These are phyloP conservation scores for Merops nubicus DNA, from an alignment of 2,113 vertebrate species.

Conservation along the genomic window DNA sequence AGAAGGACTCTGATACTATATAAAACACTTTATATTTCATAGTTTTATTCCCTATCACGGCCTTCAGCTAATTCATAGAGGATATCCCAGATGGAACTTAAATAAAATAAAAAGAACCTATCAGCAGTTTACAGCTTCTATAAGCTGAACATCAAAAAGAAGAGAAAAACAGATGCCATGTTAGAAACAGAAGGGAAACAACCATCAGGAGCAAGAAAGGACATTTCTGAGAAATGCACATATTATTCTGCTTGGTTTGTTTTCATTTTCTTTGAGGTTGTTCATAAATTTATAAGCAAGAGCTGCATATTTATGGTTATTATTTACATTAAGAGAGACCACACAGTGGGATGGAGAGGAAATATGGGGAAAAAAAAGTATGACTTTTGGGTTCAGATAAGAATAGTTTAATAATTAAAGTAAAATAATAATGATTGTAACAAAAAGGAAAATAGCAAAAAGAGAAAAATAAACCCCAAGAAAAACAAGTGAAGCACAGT, in stretches of 20 bases:
- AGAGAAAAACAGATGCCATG: not conserved
- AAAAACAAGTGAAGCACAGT: not conserved
- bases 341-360: not conserved
- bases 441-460: not conserved
- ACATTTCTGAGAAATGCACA: not conserved
- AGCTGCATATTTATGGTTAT: not conserved
- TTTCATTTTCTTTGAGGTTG: not conserved
- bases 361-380: not conserved
- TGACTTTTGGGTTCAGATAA: not conserved
- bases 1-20: not conserved
- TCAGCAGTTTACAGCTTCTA: not conserved
- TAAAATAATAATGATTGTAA: not conserved
- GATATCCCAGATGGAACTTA: not conserved
- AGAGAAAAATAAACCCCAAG: not conserved
- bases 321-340: not conserved
- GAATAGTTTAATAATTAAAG: not conserved
- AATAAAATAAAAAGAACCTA: not conserved
- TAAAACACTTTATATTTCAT: not conserved
- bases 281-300: not conserved
- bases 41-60: not conserved
- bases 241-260: not conserved
- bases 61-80: not conserved
- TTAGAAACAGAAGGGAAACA: not conserved
- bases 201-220: not conserved
- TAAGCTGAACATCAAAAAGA: not conserved